Evolutionary conservation across 2,888 invertebrate genomes (phyloP), one percentile per base, ranked within the genome.

Genomic region (Escarpia spicata): DNA sequence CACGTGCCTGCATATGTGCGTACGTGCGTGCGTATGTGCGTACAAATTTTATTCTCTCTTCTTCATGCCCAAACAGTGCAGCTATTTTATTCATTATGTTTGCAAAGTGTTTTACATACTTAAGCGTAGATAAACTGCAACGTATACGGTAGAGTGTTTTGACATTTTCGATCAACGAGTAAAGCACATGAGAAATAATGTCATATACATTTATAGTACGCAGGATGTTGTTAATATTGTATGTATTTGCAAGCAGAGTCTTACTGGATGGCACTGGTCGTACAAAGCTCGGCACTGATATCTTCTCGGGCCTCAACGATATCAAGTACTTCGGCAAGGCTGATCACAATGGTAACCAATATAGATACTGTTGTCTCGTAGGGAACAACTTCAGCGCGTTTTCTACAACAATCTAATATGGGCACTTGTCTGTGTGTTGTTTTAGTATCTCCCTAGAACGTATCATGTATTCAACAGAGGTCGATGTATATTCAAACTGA

Each of bases 221-320:
- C 1, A 37, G 37, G 37, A 37, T 37, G 37, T 37, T 37, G 45
- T 45, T 45, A 45, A 45, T 10, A 45, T 10, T 45, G 45, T 12
- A 60, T 60, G 15, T 19, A 75, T 75, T 26, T 75, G 37, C 93
- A 45, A 89, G 90, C n/a, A 90, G 92, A 52, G 60, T 92, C 12
- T 75, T n/a, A 75, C 75, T 26, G 4, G 75, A 75, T 75, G 75
- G 75, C n/a, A 75, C 75, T n/a, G 75, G 75, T 26, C 75, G 75
- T 6, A 75, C 75, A 26, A 75, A 75, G n/a, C 75, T 75, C 75
- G 60, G 93, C 37, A 92, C 52, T 10, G 37, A 75, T 37, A 44
- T 75, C 52, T 94, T 94, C 91, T 91, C 92, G 26, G 94, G 94
- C 26, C 93, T 93, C 31, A 94, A 94, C 92, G 94, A 94, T 31